Evolutionary conservation across 1,140 invertebrate species (phyloP).

Genomic region (Pinna nobilis): DNA sequence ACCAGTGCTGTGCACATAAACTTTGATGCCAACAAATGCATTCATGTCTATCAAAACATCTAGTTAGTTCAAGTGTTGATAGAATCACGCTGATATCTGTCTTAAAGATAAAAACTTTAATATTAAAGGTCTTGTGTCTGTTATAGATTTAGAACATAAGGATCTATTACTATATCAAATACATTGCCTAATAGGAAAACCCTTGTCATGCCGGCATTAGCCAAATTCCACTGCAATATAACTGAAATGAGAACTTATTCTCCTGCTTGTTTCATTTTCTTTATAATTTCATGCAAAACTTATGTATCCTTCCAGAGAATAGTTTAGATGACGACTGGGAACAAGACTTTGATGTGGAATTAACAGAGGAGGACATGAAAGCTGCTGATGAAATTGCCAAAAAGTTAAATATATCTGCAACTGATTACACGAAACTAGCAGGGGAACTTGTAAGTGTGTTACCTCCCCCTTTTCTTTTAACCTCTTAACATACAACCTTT

Average conservation of each 20-base stretch:
- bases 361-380: constrained; percentile 71
- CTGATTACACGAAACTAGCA: constrained; percentile 48
- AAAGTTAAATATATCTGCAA: constrained; percentile 56
- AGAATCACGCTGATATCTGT: too few relatives aligned
- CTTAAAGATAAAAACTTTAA: too few relatives aligned
- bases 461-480: background rate
- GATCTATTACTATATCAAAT: too few relatives aligned
- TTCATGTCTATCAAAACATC: background rate
- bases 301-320: constrained; percentile 35
- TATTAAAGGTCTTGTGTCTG: too few relatives aligned
- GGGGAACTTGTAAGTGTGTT: constrained; percentile 37
- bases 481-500: background rate
- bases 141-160: too few relatives aligned
- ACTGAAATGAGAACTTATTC: too few relatives aligned
- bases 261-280: background rate
- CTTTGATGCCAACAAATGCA: constrained; percentile 4
- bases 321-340: constrained; percentile 71
- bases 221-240: too few relatives aligned
- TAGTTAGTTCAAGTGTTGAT: background rate
- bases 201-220: too few relatives aligned
- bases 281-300: background rate
- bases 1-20: too few relatives aligned
- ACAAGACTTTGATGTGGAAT: constrained; percentile 70
- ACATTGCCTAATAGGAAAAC: too few relatives aligned
- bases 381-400: constrained; percentile 66